Evolutionary conservation across 2,113 vertebrate genomes (phyloP), one percentile per base, ranked within the genome.

Genomic region (Phasianus colchicus): DNA sequence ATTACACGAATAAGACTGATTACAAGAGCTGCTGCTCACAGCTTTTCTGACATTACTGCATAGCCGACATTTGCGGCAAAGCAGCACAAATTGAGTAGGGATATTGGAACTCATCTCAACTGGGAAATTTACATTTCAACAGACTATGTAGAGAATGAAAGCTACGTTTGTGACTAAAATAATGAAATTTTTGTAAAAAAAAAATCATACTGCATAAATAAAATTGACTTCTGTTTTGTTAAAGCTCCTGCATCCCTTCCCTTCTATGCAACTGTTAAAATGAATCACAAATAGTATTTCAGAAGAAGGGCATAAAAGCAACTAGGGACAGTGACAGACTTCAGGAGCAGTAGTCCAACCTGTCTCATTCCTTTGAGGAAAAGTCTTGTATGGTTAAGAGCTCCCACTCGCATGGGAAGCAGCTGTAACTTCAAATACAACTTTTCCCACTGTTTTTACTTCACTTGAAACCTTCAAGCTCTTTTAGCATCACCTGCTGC

Each of bases 401-500:
- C 38, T 89, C 11, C 58, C n/a, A 55, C 25, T 20, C 50, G 40
- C 70, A 87, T n/a, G 21, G 79, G 89, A 91, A 75, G n/a, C 55
- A 91, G 71, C 45, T 89, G 55, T 77, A 50, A 64, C 74, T 89
- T 86, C 19, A 43, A 32, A 9, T 34, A 40, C 11, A 13, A 29
- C 50, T 57, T 60, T 42, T 36, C 32, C 29, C 43, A 25, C 52
- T 71, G 11, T 43, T 91, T 70, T 93, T 79, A 76, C 60, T 73
- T 92, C 15, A 16, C 45, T 58, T 84, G 17, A 64, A 64, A 40
- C 60, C 17, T 19, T 32, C 42, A 55, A 15, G 25, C 6, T 8
- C 34, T 80, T 60, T 79, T 19, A 61, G 69, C 69, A 77, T 92
- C 91, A 91, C 89, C 91, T 92, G 90, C 76, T 83, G 70, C 22